Conservation (phyloP, 2,888 invertebrate species). For the Trachelus iudaicus region DNA sequence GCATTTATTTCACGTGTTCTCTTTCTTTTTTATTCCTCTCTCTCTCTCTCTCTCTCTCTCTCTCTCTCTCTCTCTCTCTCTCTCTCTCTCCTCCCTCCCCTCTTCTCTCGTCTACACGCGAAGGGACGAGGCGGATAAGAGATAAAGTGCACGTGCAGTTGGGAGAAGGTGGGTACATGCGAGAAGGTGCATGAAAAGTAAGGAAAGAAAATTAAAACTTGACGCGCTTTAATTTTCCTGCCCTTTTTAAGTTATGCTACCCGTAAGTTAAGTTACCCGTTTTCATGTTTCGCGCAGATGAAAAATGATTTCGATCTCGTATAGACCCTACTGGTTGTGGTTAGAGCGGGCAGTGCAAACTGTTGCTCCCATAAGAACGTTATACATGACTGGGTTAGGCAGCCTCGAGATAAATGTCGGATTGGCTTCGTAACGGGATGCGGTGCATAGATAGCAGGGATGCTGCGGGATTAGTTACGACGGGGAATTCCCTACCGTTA, state of each 20-base stretch:
- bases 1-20: neutral
- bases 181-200: neutral
- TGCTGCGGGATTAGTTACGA: neutral
- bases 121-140: neutral
- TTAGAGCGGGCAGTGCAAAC: neutral
- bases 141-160: neutral
- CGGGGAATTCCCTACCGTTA: neutral
- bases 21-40: neutral
- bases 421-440: neutral
- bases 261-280: too few species aligned
- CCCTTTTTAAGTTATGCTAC: neutral
- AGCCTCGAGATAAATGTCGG: neutral
- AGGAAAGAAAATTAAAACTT: neutral
- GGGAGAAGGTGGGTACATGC: neutral
- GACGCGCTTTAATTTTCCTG: neutral
- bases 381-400: neutral
- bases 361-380: neutral
- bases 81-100: too few species aligned
- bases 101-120: neutral
- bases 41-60: too few species aligned
- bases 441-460: neutral
- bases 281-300: neutral
- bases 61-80: too few species aligned
- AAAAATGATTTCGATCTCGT: neutral
- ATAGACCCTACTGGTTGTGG: neutral